These are phyloP conservation scores for Tiliacea aurago DNA, from an alignment of 2,888 invertebrate species.

Conservation along the genomic window DNA sequence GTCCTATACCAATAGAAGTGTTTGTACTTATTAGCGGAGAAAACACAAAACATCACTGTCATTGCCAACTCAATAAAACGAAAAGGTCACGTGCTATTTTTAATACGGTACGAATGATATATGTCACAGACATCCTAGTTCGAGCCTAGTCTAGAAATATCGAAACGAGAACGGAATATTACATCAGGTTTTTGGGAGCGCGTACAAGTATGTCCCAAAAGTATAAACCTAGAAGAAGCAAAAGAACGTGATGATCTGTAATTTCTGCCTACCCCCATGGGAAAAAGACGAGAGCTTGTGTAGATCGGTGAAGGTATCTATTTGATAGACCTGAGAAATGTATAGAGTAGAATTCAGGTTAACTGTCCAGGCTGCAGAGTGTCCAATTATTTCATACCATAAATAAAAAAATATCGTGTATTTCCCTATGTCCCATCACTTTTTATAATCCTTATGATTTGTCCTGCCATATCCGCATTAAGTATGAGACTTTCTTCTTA, in stretches of 20 bases:
- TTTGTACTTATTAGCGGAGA: no score
- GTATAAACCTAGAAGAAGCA: neutral
- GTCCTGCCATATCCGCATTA: no score
- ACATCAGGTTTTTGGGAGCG: neutral
- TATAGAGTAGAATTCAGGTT: neutral
- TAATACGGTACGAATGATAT: neutral
- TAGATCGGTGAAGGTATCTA: neutral
- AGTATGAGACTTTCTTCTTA: no score
- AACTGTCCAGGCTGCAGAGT: no score
- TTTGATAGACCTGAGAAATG: neutral
- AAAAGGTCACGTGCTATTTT: slow-evolving; percentile 22
- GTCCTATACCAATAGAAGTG: no score
- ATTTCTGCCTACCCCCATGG: neutral
- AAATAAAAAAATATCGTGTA: no score
- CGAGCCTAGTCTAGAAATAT: neutral
- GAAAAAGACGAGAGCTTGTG: neutral
- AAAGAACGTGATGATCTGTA: neutral
- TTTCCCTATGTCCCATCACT: no score
- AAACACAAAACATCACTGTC: no score
- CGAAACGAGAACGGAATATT: neutral
- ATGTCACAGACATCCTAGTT: neutral
- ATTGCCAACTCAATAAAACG: neutral
- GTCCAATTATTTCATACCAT: no score
- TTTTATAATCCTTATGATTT: no score
- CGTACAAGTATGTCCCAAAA: neutral